Conservation (phyloP, 2,797 vertebrate genomes). For the Okamejei kenojei region DNA sequence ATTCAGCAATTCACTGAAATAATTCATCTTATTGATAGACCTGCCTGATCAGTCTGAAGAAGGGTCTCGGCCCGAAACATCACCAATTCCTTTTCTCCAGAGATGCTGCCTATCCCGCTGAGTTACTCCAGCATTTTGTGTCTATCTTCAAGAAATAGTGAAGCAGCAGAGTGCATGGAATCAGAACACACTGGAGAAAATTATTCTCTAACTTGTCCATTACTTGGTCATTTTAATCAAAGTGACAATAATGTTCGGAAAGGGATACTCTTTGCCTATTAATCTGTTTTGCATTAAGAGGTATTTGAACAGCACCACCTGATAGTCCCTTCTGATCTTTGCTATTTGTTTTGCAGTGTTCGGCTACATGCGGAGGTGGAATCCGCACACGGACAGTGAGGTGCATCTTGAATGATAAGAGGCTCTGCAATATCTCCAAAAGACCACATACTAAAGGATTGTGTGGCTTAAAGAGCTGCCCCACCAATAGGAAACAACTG, state of each 20-base stretch:
- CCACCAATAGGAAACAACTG: constrained; percentile 46
- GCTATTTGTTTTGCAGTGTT: constrained; percentile 67
- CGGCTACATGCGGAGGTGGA: constrained; percentile 82
- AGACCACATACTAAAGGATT: constrained; percentile 80
- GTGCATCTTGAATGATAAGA: constrained; percentile 63
- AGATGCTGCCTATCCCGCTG: no score
- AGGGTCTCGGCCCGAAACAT: no score
- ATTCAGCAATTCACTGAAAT: background rate
- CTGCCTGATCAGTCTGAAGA: background rate
- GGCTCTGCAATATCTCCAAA: constrained; percentile 64
- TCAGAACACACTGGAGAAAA: background rate
- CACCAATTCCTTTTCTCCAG: no score
- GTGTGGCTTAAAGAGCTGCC: constrained; percentile 83
- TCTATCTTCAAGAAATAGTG: background rate
- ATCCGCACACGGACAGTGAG: constrained; percentile 72
- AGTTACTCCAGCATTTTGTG: no score
- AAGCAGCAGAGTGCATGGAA: background rate
- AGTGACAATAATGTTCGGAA: background rate
- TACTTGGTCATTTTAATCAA: background rate
- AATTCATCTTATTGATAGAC: background rate
- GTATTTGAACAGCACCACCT: background rate
- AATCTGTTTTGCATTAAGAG: background rate
- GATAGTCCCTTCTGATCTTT: constrained; percentile 37
- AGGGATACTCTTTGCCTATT: background rate
- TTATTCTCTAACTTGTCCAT: background rate